phyloP scores from a whole-genome alignment of 2,888 invertebrate species.

The Ennomos fuscantarius region DNA sequence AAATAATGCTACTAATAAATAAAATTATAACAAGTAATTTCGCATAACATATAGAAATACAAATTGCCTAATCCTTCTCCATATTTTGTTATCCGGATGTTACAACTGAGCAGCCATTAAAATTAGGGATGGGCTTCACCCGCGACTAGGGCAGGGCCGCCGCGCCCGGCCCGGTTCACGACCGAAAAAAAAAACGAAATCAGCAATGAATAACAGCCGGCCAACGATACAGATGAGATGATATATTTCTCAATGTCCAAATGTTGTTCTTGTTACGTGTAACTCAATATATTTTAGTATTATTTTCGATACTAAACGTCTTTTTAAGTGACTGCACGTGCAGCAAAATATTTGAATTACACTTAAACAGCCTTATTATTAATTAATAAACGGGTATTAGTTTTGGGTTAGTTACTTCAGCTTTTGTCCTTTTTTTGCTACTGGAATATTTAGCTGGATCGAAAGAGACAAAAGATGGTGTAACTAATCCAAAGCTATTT shows the following conservation, averaged over 20 bases:
- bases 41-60: constrained; percentile 20
- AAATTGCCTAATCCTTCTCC: constrained; percentile 52
- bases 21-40: too few species aligned
- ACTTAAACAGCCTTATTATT: background rate
- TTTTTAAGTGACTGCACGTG: constrained; percentile 12
- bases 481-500: too few species aligned
- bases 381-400: too few species aligned
- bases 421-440: too few species aligned
- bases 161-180: constrained; percentile 64
- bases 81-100: constrained; percentile 77
- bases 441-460: too few species aligned
- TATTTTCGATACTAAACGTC: constrained; percentile 43
- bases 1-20: too few species aligned
- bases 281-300: constrained; percentile 65
- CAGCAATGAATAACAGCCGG: constrained; percentile 74
- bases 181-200: constrained; percentile 68
- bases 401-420: too few species aligned
- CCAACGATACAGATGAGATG: constrained; percentile 74
- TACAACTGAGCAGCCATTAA: constrained; percentile 81
- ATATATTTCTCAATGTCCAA: constrained; percentile 79
- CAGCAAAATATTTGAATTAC: constrained; percentile 5
- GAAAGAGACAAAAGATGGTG: too few species aligned
- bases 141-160: constrained; percentile 78
- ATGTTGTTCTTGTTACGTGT: constrained; percentile 72
- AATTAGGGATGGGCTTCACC: constrained; percentile 84